Evolutionary conservation across 2,797 vertebrate genomes (phyloP).

Genomic region (Danio albolineatus): DNA sequence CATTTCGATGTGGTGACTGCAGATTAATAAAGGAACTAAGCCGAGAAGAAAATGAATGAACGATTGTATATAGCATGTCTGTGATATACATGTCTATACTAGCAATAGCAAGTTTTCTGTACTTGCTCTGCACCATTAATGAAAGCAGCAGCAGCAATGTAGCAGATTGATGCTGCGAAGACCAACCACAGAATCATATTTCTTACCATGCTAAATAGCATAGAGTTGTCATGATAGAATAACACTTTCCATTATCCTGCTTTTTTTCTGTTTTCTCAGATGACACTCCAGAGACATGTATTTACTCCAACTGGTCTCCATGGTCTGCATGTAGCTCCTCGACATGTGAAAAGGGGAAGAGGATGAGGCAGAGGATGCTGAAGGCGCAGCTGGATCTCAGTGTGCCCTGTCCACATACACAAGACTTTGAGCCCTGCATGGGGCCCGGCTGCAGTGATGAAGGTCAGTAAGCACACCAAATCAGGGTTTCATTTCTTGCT

Average conservation of each 20-base stretch:
- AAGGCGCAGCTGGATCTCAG: conserved; percentile 98
- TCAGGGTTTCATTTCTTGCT: background rate
- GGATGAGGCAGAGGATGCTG: conserved; percentile 98
- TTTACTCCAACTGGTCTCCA: conserved; percentile 98
- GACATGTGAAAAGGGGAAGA: conserved; percentile 96
- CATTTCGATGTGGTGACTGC: no score
- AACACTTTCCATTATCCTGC: conserved; percentile 13
- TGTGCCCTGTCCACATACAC: conserved; percentile 95
- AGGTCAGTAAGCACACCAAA: conserved; percentile 75
- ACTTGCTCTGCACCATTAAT: no score
- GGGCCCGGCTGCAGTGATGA: conserved; percentile 97
- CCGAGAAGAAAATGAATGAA: no score
- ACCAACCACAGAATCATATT: no score
- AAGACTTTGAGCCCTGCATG: conserved; percentile 99
- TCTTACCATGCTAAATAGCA: no score
- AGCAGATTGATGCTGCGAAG: no score
- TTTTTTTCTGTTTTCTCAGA: conserved; percentile 75
- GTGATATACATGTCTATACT: no score
- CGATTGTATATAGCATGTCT: no score
- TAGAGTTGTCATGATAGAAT: no score
- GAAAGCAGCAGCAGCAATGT: no score
- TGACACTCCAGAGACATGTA: conserved; percentile 97
- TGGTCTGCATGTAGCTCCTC: conserved; percentile 99
- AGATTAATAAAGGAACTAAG: no score
- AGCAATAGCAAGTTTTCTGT: no score